Evolutionary conservation across 2,797 vertebrate genomes (phyloP), one percentile per base, ranked within the genome.

Genomic region (Scolopax bukidnonensis): DNA sequence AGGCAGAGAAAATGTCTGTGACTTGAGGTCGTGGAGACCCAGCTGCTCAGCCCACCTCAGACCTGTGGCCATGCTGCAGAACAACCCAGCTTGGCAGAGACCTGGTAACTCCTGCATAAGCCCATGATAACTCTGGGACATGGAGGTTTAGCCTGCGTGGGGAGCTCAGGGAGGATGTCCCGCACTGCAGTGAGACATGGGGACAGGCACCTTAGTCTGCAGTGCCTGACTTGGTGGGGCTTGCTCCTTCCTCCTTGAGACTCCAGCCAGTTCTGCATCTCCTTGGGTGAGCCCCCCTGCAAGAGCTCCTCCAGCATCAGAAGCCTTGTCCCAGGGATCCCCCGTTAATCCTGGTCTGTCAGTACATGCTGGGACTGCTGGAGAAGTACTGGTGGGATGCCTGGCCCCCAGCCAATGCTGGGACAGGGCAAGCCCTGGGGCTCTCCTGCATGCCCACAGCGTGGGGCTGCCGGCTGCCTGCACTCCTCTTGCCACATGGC

Each of bases 61-160:
- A 38, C 20, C 47, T 10, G 2, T 0, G 1, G 57, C 50, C 14
- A 0, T 0, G 1, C 10, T 17, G 25, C 45, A 23, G 47, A 16
- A 27, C n/a, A 17, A 15, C 41, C 18, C 6, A 0, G 13, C 4
- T 25, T 36, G 16, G 64, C 2, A 56, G 40, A 63, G 25, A 51
- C 14, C 13, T 9, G 3, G n/a, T 23, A 32, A 30, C 28, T 38
- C 32, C n/a, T 4, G 12, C 1, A 4, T n/a, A 20, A 71, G 12
- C 17, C 54, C 3, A 0, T 3, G 14, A 0, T 3, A 16, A 12
- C 17, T 16, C 50, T 9, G 8, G 12, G 63, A 24, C 16, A 1
- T 2, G 2, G 47, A 19, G 16, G 32, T 12, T 28, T 3, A 16
- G 36, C 41, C 61, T 8, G 32, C 1, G 2, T 0, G 11, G 25